Base-by-base conservation (phyloP, 2,113 vertebrate species). In the Elaphurus davidianus region DNA sequence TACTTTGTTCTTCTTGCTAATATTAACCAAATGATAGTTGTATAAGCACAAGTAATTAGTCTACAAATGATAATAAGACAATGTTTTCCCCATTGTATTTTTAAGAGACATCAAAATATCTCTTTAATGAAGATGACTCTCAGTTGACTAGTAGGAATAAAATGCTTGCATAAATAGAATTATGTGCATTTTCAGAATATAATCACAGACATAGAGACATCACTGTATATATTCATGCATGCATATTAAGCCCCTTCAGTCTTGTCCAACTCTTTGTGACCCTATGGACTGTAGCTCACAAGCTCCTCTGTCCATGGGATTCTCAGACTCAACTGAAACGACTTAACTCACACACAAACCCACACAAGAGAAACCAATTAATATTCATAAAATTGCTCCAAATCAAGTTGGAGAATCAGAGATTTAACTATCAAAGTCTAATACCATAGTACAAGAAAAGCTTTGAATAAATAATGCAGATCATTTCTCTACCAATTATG, bases 331-430 rank as follows among this genome's bases (percentile, higher is more conserved):
- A 74, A 6, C 67, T 40, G 71, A 76, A 76, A 43, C 0, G 1
- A 76, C 71, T 74, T 74, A 76, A 76, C 23, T 43, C 40, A 15
- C 40, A 76, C 23, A 76, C 23, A 54, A 95, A 95, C 45, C 50
- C 78, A 81, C 96, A 90, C 83, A 96, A 98, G 33, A 97, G 36
- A 98, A 98, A 87, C 47, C 78, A 94, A 60, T 96, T 97, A 98
- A 84, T 79, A 95, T 97, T 96, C 67, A 87, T 59, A 0, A 40
- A 97, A 83, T 8, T 28, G 23, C 52, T 98, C 54, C 45, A 78
- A 97, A 54, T 33, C 9, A 97, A 96, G 45, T 57, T 28, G 57
- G 87, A 98, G 89, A 96, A 97, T 27, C 83, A 89, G 55, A 52
- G 60, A 76, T 91, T 95, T 97, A 97, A 96, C 82, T 60, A 82